Conservation (phyloP, 2,888 invertebrate species). For the Ornithoptera alexandrae region DNA sequence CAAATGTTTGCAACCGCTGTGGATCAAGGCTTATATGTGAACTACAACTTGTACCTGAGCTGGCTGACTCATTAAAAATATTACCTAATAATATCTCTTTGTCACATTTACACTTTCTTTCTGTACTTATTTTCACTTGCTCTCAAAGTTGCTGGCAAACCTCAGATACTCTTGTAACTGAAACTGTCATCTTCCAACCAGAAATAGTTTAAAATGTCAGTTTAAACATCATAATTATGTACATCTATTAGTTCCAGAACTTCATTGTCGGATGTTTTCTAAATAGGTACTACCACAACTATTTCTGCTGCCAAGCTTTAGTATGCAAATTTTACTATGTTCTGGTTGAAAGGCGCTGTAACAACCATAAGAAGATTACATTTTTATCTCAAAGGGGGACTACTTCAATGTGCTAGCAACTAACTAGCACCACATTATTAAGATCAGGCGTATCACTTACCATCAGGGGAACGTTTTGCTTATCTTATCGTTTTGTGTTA, state of each 20-base stretch:
- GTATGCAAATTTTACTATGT: no score
- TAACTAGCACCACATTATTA: background rate
- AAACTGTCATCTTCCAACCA: slow-evolving; percentile 87
- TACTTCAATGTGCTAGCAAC: background rate
- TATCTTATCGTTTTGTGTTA: no score
- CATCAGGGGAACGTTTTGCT: no score
- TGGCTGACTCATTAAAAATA: slow-evolving; percentile 85
- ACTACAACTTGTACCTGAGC: slow-evolving; percentile 89
- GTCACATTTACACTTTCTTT: slow-evolving; percentile 88
- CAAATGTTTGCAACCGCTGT: slow-evolving; percentile 83
- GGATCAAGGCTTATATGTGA: slow-evolving; percentile 87
- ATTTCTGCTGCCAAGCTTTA: no score
- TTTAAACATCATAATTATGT: background rate
- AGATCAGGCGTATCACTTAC: no score
- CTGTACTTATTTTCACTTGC: slow-evolving; percentile 92
- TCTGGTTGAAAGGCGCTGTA: no score
- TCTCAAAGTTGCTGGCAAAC: slow-evolving; percentile 90
- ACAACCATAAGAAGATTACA: no score
- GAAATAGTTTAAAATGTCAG: slow-evolving; percentile 73
- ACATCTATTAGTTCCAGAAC: background rate
- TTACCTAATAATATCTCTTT: slow-evolving; percentile 72
- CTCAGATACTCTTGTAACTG: slow-evolving; percentile 83
- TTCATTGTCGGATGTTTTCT: no score
- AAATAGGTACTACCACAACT: no score
- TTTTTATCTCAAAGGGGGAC: no score